Conservation (phyloP, 2,113 vertebrate genomes). For the Odocoileus virginianus region DNA sequence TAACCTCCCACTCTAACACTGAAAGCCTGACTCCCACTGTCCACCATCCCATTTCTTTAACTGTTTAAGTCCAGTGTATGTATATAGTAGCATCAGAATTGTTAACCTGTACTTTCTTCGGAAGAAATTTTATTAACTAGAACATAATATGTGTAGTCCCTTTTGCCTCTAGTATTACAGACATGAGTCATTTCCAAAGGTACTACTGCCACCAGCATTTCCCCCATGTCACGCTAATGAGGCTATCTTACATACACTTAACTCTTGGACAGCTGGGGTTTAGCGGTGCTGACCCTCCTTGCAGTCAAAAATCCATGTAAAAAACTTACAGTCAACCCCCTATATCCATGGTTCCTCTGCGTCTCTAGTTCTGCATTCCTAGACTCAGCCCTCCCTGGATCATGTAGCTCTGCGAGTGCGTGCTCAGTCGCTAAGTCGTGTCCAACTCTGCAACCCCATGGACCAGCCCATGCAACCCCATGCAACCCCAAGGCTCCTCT, state of each 20-base stretch:
- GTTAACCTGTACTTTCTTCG: background rate
- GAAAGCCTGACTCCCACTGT: background rate
- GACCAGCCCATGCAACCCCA: too few relatives aligned
- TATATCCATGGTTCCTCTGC: background rate
- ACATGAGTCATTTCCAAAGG: background rate
- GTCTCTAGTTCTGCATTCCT: background rate
- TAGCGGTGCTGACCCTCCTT: background rate
- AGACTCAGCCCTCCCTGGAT: background rate
- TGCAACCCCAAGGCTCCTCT: background rate
- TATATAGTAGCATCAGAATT: background rate
- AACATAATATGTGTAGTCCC: background rate
- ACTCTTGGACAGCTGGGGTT: background rate
- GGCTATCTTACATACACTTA: background rate
- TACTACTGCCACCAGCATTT: background rate
- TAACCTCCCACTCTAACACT: background rate
- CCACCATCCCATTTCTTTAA: background rate
- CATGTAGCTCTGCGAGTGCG: background rate
- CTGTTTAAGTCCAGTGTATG: background rate
- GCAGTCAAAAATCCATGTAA: background rate
- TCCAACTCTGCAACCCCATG: background rate
- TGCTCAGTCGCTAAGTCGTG: background rate
- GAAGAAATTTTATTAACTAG: background rate
- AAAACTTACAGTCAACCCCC: background rate
- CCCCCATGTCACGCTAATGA: background rate
- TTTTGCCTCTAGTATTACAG: background rate